Evolutionary conservation across 2,888 invertebrate genomes (phyloP).

Genomic region (Rhyacophila evoluta): DNA sequence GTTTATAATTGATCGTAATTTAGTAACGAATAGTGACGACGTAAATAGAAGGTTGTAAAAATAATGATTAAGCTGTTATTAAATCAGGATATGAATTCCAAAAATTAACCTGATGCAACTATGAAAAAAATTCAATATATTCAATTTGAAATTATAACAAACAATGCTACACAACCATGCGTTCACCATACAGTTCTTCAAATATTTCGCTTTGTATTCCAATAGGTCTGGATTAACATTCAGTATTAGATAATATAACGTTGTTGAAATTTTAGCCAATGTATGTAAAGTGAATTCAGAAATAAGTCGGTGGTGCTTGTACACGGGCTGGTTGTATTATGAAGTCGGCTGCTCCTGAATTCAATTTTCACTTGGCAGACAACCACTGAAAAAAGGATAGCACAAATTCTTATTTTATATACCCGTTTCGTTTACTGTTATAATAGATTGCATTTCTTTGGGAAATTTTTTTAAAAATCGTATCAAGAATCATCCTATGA

Average conservation of each 20-base stretch:
- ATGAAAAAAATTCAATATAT: too few relatives aligned
- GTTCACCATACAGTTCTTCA: neutral
- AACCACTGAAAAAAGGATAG: neutral
- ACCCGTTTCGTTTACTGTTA: neutral
- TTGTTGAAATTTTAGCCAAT: neutral
- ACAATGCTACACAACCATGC: too few relatives aligned
- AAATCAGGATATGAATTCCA: too few relatives aligned
- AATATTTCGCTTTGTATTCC: neutral
- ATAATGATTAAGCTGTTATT: too few relatives aligned
- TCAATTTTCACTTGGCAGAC: slow-evolving; percentile 20
- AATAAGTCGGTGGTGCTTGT: slow-evolving; percentile 1
- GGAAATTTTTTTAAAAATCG: too few relatives aligned
- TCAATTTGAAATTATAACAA: too few relatives aligned
- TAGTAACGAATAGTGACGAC: too few relatives aligned
- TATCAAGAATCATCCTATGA: too few relatives aligned
- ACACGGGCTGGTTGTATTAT: neutral
- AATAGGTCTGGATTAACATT: neutral
- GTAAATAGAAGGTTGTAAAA: too few relatives aligned
- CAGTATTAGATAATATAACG: neutral
- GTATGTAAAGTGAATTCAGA: slow-evolving; percentile 26
- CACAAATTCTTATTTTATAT: neutral
- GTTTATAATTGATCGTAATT: too few relatives aligned
- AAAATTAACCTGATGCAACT: too few relatives aligned
- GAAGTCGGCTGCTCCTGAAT: slow-evolving; percentile 13
- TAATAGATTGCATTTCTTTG: too few relatives aligned